Conservation (phyloP, 2,888 invertebrate species). For the Heliconius cydno region DNA sequence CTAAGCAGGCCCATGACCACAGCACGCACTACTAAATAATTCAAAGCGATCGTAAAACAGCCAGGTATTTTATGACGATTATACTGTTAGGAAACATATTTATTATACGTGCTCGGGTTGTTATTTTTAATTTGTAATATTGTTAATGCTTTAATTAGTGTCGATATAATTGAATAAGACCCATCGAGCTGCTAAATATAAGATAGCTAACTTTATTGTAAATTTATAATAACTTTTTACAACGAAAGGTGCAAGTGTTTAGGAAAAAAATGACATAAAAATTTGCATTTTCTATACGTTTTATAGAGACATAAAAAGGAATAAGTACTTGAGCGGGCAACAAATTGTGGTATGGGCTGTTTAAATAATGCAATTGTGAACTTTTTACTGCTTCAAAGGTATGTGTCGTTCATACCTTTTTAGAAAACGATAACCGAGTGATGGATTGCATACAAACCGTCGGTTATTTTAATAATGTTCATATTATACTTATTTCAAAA, state of each 20-base stretch:
- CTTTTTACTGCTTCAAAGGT: not conserved
- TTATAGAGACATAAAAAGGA: constrained; percentile 4
- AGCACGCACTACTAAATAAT: constrained; percentile 48
- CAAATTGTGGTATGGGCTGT: not conserved
- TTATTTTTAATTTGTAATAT: constrained; percentile 40
- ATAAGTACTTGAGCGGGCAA: not conserved
- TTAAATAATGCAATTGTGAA: constrained; percentile 1
- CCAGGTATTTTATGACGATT: constrained; percentile 44
- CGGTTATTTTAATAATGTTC: not conserved
- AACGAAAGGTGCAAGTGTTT: constrained; percentile 19
- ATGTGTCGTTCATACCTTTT: not conserved
- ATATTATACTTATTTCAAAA: not conserved
- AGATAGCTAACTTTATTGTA: not conserved
- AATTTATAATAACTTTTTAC: not conserved
- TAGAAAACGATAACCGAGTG: not conserved
- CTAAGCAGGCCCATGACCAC: constrained; percentile 52
- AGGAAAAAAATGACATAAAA: not conserved
- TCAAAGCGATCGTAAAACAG: constrained; percentile 42
- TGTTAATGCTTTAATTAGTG: constrained; percentile 34
- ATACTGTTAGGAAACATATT: constrained; percentile 43
- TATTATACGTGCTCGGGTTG: constrained; percentile 30
- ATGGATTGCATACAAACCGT: not conserved
- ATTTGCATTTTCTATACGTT: constrained; percentile 8
- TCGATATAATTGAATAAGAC: constrained; percentile 31
- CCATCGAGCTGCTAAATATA: not conserved